Percentiles rank a stretch among this genome's conserved stretches.
These are phyloP conservation scores for Cephus cinctus DNA, from an alignment of 1,140 invertebrate species.

Conservation along the genomic window DNA sequence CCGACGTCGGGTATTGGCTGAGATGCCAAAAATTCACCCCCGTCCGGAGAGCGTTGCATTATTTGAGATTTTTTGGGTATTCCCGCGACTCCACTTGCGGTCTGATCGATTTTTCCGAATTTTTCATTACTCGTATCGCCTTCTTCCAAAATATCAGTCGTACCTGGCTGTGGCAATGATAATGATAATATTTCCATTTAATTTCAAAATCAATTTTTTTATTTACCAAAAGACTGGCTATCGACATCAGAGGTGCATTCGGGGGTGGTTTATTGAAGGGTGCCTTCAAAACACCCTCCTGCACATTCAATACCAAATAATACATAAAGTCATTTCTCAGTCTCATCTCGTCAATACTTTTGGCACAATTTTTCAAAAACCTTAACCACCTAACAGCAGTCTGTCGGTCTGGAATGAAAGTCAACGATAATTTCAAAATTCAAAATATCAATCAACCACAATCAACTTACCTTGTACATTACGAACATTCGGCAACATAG, in stretches of 20 bases:
- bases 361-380: slow-evolving; percentile 15
- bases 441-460: neutral
- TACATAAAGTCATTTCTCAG: slow-evolving; percentile 23
- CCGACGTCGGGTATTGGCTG: slow-evolving; percentile 58
- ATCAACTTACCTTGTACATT: slow-evolving; percentile 33
- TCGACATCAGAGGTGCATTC: slow-evolving; percentile 38
- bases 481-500: slow-evolving; percentile 41
- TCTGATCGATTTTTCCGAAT: neutral
- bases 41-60: slow-evolving; percentile 54
- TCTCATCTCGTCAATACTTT: slow-evolving; percentile 21
- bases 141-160: no score
- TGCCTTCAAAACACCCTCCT: slow-evolving; percentile 13
- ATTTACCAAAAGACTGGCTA: slow-evolving; percentile 46
- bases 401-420: slow-evolving; percentile 17
- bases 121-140: neutral
- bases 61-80: slow-evolving; percentile 38
- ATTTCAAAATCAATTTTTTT: neutral
- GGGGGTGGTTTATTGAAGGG: slow-evolving; percentile 23
- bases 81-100: slow-evolving; percentile 11
- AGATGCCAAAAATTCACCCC: slow-evolving; percentile 54
- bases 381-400: slow-evolving; percentile 17
- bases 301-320: slow-evolving; percentile 18
- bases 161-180: no score
- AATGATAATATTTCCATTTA: neutral
- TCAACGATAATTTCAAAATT: neutral